These are phyloP conservation scores for Brachyopa scutellaris DNA, from an alignment of 2,888 invertebrate genomes.

Conservation along the genomic window DNA sequence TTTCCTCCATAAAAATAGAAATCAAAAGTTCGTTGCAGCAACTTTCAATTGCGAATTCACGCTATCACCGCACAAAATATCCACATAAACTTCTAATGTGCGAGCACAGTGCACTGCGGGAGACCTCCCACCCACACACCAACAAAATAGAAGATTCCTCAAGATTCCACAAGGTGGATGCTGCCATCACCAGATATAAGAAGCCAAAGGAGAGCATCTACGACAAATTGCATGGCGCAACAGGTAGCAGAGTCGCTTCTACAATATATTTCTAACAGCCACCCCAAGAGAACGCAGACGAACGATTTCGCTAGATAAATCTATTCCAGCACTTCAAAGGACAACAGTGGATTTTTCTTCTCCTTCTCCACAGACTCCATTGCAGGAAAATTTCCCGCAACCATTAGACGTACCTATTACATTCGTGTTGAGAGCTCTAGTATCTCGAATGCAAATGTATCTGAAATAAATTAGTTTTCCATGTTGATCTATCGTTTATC, in stretches of 20 bases:
- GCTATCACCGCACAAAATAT: slow-evolving; percentile 8
- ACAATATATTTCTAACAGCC: slow-evolving; percentile 60
- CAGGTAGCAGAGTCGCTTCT: slow-evolving; percentile 57
- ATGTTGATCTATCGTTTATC: slow-evolving; percentile 80
- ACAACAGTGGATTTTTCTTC: slow-evolving; percentile 45
- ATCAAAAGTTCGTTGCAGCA: slow-evolving; percentile 45
- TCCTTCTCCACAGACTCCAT: slow-evolving; percentile 32
- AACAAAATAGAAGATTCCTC: background rate
- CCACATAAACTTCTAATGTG: slow-evolving; percentile 57
- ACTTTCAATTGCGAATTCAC: slow-evolving; percentile 25
- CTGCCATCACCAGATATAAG: background rate
- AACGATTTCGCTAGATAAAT: slow-evolving; percentile 61
- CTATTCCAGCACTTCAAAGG: slow-evolving; percentile 60
- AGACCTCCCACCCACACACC: slow-evolving; percentile 59
- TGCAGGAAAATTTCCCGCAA: no score
- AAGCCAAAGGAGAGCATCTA: slow-evolving; percentile 12
- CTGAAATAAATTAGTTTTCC: slow-evolving; percentile 81
- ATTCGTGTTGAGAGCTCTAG: slow-evolving; percentile 71
- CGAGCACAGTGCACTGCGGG: slow-evolving; percentile 59
- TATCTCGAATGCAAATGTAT: slow-evolving; percentile 71
- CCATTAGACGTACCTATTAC: slow-evolving; percentile 68
- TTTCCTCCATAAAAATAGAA: slow-evolving; percentile 27
- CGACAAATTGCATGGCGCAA: slow-evolving; percentile 69
- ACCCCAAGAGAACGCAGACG: slow-evolving; percentile 30
- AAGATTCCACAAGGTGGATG: slow-evolving; percentile 31